A percentile compares a stretch with the other conserved stretches of the same genome.
These are phyloP conservation scores for Chiloscyllium punctatum DNA, from an alignment of 2,797 vertebrate species.

Conservation along the genomic window DNA sequence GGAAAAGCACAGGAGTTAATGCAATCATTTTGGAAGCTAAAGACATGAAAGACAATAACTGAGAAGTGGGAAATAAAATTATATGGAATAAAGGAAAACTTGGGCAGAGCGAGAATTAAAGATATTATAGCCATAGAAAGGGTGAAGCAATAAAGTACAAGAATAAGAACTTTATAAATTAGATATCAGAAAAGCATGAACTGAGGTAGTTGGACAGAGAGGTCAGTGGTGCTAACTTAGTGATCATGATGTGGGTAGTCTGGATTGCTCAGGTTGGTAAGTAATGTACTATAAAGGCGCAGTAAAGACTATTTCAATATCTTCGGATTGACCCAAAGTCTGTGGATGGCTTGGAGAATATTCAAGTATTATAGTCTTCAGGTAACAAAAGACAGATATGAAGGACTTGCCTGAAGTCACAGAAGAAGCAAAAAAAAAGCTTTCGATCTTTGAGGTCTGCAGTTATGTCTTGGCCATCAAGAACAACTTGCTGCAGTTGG, in stretches of 20 bases:
- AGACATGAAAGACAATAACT: no score
- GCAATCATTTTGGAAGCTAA: neutral
- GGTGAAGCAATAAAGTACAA: neutral
- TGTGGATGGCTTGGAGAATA: neutral
- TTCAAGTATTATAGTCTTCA: neutral
- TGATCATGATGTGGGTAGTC: neutral
- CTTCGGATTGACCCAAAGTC: neutral
- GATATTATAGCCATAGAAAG: neutral
- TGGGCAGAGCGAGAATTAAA: neutral
- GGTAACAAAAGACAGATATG: neutral
- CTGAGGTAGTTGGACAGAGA: neutral
- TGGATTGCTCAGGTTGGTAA: no score
- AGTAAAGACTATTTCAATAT: no score
- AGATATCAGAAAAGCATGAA: neutral
- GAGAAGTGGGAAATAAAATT: neutral
- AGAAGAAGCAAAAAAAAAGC: neutral
- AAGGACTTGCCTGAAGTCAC: neutral
- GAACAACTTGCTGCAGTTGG: neutral
- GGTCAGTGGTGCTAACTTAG: neutral
- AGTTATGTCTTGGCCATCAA: neutral
- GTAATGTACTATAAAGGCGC: no score
- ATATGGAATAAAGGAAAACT: neutral
- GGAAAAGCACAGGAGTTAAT: neutral
- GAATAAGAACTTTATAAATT: neutral
- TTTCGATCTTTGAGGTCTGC: neutral